Conservation (phyloP, 2,113 vertebrate species). For the Python bivittatus region DNA sequence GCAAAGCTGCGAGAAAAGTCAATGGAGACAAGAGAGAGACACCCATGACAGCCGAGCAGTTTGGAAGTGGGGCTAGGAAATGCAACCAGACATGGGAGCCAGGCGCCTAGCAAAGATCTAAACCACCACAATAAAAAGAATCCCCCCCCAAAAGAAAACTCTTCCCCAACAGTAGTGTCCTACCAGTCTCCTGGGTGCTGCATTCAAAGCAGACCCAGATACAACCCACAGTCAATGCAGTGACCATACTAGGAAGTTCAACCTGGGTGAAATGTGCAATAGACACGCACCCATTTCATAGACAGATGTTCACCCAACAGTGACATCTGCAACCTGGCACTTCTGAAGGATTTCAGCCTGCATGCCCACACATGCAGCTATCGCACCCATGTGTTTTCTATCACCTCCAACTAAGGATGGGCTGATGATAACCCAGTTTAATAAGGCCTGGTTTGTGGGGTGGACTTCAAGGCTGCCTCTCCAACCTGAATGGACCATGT, state of each 20-base stretch:
- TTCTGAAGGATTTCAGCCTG: background rate
- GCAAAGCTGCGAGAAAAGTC: conserved; percentile 8
- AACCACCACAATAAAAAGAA: background rate
- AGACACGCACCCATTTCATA: background rate
- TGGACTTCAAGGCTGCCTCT: conserved; percentile 15
- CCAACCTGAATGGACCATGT: background rate
- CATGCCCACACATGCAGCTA: rapidly evolving
- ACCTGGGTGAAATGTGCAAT: background rate
- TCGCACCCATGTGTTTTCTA: background rate
- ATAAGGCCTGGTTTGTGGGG: background rate
- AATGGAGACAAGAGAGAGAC: background rate
- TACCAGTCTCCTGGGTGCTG: background rate
- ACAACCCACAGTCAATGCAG: background rate
- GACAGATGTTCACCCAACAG: background rate
- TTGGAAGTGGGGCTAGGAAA: background rate
- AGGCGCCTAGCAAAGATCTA: background rate
- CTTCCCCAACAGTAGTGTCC: background rate
- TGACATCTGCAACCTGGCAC: background rate
- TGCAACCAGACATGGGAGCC: background rate
- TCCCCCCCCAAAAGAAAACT: no score
- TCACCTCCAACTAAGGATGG: background rate
- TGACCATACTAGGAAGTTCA: background rate
- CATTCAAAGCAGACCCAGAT: background rate
- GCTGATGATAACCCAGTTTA: rapidly evolving
- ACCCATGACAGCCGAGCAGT: background rate